Percentiles rank a stretch among this genome's conserved stretches.
phyloP scores from a whole-genome alignment of 2,113 vertebrate genomes.

The Sapajus apella region DNA sequence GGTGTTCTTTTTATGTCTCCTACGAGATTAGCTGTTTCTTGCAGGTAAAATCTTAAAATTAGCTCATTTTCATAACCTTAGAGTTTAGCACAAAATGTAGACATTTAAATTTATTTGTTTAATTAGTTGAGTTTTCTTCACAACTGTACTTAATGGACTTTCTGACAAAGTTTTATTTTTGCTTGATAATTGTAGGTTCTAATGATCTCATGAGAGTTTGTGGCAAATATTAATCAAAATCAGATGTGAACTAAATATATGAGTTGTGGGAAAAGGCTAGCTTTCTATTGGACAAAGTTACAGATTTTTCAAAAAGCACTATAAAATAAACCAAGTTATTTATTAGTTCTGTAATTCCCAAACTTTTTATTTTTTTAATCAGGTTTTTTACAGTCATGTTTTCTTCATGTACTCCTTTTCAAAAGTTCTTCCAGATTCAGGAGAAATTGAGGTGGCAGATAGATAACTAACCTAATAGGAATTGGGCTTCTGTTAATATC shows the following conservation, averaged over 20 bases:
- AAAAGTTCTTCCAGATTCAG: not conserved
- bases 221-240: not conserved
- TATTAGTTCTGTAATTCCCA: not conserved
- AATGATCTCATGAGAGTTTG: not conserved
- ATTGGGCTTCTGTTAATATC: not conserved
- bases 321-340: not conserved
- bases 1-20: not conserved
- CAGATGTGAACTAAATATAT: not conserved
- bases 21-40: not conserved
- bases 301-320: not conserved
- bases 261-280: not conserved
- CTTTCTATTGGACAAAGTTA: not conserved
- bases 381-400: not conserved
- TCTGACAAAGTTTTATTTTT: not conserved
- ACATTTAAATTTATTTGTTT: not conserved
- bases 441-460: not conserved
- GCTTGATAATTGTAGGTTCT: not conserved
- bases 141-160: not conserved
- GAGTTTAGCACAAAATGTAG: not conserved
- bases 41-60: not conserved
- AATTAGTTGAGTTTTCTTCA: not conserved
- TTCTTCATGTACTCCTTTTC: not conserved
- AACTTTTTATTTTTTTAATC: not conserved
- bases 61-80: not conserved
- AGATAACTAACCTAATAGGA: too few species aligned